Conservation (phyloP, 2,888 invertebrate species). For the Archips xylosteana region DNA sequence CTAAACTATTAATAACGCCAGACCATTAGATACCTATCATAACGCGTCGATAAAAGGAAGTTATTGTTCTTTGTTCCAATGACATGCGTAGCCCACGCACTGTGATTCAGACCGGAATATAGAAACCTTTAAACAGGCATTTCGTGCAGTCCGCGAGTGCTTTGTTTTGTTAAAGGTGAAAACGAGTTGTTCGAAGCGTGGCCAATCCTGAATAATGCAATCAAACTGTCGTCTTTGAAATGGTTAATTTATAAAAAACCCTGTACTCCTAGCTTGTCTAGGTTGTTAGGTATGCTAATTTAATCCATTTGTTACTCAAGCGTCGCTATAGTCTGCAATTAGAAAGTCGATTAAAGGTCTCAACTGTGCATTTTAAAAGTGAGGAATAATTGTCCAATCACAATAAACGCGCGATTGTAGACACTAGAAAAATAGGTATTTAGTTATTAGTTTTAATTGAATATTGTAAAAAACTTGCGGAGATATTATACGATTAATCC, state of each 20-base stretch:
- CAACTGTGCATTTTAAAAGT: conserved; percentile 20
- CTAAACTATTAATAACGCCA: conserved; percentile 41
- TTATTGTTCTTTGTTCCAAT: conserved; percentile 38
- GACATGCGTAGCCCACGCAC: conserved; percentile 33
- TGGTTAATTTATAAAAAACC: conserved; percentile 47
- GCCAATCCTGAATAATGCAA: conserved; percentile 48
- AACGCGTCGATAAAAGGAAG: conserved; percentile 38
- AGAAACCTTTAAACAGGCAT: conserved; percentile 33
- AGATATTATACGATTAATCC: conserved; percentile 12
- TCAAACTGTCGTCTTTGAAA: conserved; percentile 44
- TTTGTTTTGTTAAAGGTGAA: conserved; percentile 28
- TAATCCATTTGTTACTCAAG: conserved; percentile 45
- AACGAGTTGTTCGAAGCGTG: conserved; percentile 48
- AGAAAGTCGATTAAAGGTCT: conserved; percentile 39
- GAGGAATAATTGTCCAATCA: background rate
- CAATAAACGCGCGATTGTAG: background rate
- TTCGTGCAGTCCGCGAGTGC: conserved; percentile 9
- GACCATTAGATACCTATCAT: conserved; percentile 37
- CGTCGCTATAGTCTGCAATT: conserved; percentile 37
- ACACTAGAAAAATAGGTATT: too few species aligned
- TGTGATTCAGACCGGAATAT: conserved; percentile 29
- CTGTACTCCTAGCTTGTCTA: conserved; percentile 51
- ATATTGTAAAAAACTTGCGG: background rate
- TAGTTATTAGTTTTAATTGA: too few species aligned
- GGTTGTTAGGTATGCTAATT: conserved; percentile 53